Evolutionary conservation across 2,888 invertebrate species (phyloP).

Genomic region (Sphaeridia pumilis): DNA sequence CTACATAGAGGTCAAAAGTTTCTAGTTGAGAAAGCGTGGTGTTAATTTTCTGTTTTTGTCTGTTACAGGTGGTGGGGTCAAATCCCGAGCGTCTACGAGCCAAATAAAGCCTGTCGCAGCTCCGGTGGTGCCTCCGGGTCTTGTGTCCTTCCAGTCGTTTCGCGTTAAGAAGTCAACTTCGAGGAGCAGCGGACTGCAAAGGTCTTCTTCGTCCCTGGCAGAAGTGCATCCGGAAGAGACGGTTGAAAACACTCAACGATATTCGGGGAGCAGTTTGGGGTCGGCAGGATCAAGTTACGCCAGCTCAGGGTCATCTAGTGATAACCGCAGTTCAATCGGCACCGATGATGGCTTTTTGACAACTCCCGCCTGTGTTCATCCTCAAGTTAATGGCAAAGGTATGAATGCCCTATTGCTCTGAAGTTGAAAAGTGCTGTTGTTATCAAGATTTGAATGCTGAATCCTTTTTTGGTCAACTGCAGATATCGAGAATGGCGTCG

Average conservation of each 20-base stretch:
- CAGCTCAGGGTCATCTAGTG: slow-evolving; percentile 14
- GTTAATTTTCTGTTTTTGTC: slow-evolving; percentile 8
- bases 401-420: neutral
- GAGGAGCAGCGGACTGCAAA: slow-evolving; percentile 2
- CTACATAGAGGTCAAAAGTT: too few relatives aligned
- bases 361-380: slow-evolving; percentile 12
- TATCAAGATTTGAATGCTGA: neutral
- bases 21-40: too few relatives aligned
- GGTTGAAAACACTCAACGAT: slow-evolving; percentile 18
- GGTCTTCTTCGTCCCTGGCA: neutral
- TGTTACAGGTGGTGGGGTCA: slow-evolving; percentile 27
- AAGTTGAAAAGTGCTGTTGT: neutral
- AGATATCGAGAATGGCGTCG: slow-evolving; percentile 19
- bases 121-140: slow-evolving; percentile 22
- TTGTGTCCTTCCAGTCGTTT: slow-evolving; percentile 27
- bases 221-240: slow-evolving; percentile 1
- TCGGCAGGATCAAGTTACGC: slow-evolving; percentile 21
- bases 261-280: slow-evolving; percentile 22
- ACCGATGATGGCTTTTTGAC: slow-evolving; percentile 24
- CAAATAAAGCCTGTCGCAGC: slow-evolving; percentile 27
- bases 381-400: slow-evolving; percentile 20
- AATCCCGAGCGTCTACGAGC: slow-evolving; percentile 24
- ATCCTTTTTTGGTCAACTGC: slow-evolving; percentile 9
- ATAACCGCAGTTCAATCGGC: slow-evolving; percentile 25
- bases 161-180: slow-evolving; percentile 25